Evolutionary conservation across 1,140 invertebrate species (phyloP), one percentile per base, ranked within the genome.

Genomic region (Plectus sambesii): DNA sequence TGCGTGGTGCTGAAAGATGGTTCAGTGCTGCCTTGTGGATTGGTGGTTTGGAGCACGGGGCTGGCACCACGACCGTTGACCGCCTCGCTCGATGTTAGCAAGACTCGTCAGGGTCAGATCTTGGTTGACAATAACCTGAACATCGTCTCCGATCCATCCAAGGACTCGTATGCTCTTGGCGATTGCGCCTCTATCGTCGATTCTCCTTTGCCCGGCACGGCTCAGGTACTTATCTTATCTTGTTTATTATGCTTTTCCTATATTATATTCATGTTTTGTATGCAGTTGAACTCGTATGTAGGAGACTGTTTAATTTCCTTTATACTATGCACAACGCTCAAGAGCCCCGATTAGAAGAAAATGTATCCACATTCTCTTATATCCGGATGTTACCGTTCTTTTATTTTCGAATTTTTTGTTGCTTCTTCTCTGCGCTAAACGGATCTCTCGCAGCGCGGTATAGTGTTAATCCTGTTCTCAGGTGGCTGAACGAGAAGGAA

Each of bases 41-140:
- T 73, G 26, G 69, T 72, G 42, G 72, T 73, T 2, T 73, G 72
- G 71, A 72, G 70, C 42, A 70, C 71, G 19, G 71, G 71, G 2
- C 49, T 72, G 42, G 66, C 70, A 19, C 72, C 71, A 8, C 53
- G 61, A 33, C 43, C 52, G 2, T 70, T 72, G 56, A 67, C 65
- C 1, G 37, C 54, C 25, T 15, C 29, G 4, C 42, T 73, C 36
- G 44, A 63, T 42, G 49, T 68, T 6, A 42, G 56, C 2, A 72
- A 72, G 44, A 72, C 51, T 23, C 19, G 52, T 37, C 54, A 56
- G 42, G 71, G 70, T 39, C 70, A 72, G 63, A 63, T 72, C 15
- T 33, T 72, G 20, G 66, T 62, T 15, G 62, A 71, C 49, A 24
- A 56, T 19, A 55, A 57, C 39, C 53, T 71, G 5, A 42, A 58